Conservation (phyloP, 1,140 invertebrate species). For the Pseudomyrmex pallidus region DNA sequence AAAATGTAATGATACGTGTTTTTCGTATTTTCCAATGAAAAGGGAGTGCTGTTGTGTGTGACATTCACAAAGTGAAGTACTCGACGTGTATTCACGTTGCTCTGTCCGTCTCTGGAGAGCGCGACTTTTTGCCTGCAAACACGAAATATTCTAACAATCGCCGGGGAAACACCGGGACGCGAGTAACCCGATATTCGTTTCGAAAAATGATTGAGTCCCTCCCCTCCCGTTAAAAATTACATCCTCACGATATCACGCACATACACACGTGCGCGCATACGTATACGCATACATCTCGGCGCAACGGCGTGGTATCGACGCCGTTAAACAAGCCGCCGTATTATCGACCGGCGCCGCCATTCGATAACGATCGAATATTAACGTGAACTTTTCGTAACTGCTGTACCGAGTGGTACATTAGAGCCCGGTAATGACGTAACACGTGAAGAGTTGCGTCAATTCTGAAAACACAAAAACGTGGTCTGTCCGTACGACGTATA, state of each 20-base stretch:
- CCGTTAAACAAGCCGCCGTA: conserved; percentile 23
- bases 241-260: conserved; percentile 15
- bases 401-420: too few relatives aligned
- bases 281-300: too few relatives aligned
- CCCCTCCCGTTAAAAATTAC: conserved; percentile 46
- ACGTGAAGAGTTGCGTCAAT: too few relatives aligned
- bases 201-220: conserved; percentile 48
- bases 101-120: conserved; percentile 18
- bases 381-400: conserved; percentile 5
- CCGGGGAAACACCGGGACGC: conserved; percentile 21
- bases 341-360: conserved; percentile 35
- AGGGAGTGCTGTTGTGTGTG: not conserved
- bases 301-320: conserved; percentile 19
- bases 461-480: too few relatives aligned
- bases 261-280: not conserved
- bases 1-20: conserved; percentile 22
- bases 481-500: too few relatives aligned
- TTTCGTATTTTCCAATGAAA: not conserved
- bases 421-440: not conserved
- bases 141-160: conserved; percentile 55
- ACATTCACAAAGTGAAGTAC: conserved; percentile 3
- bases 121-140: conserved; percentile 28
- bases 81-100: not conserved
- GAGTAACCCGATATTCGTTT: conserved; percentile 49
- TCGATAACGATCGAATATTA: conserved; percentile 42